Percentiles rank a stretch among this genome's conserved stretches.
Evolutionary conservation across 2,888 invertebrate species (phyloP).

Genomic region (Acronicta leporina): DNA sequence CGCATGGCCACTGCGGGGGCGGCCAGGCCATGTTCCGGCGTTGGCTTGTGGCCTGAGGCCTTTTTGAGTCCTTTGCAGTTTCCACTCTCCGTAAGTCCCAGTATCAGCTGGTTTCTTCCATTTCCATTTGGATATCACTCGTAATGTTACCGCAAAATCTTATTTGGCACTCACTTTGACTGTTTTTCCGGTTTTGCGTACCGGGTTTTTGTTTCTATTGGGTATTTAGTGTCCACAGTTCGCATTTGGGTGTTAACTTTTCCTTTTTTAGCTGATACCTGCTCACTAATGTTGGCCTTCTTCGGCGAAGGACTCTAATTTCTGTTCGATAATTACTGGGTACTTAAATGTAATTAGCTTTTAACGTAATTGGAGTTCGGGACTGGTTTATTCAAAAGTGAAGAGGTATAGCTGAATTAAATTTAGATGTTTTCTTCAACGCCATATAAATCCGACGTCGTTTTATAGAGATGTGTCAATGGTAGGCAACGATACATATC

Average conservation of each 20-base stretch:
- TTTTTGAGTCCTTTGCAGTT: slow-evolving; percentile 78
- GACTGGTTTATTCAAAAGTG: slow-evolving; percentile 39
- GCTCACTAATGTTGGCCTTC: slow-evolving; percentile 27
- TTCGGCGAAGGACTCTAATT: slow-evolving; percentile 33
- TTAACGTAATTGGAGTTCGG: slow-evolving; percentile 50
- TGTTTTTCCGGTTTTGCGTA: slow-evolving; percentile 51
- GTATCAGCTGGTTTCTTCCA: slow-evolving; percentile 84
- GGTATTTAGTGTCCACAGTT: slow-evolving; percentile 29
- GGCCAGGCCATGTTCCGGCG: slow-evolving; percentile 85
- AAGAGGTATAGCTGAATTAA: slow-evolving; percentile 29
- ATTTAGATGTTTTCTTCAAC: slow-evolving; percentile 15
- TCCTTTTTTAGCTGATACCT: slow-evolving; percentile 18
- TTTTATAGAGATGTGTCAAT: slow-evolving; percentile 67
- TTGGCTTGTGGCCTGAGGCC: slow-evolving; percentile 67
- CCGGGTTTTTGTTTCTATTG: slow-evolving; percentile 28
- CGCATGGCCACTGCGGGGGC: slow-evolving; percentile 76
- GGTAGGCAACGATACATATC: slow-evolving; percentile 21
- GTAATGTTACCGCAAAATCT: slow-evolving; percentile 70
- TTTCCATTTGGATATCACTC: slow-evolving; percentile 88
- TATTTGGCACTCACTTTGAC: slow-evolving; percentile 67
- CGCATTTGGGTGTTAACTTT: slow-evolving; percentile 41
- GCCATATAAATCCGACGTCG: slow-evolving; percentile 21
- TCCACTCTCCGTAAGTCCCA: slow-evolving; percentile 80
- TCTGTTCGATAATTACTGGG: slow-evolving; percentile 51
- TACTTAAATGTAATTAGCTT: slow-evolving; percentile 56